Conservation (phyloP, 2,888 invertebrate species). For the Drosophila merina region DNA sequence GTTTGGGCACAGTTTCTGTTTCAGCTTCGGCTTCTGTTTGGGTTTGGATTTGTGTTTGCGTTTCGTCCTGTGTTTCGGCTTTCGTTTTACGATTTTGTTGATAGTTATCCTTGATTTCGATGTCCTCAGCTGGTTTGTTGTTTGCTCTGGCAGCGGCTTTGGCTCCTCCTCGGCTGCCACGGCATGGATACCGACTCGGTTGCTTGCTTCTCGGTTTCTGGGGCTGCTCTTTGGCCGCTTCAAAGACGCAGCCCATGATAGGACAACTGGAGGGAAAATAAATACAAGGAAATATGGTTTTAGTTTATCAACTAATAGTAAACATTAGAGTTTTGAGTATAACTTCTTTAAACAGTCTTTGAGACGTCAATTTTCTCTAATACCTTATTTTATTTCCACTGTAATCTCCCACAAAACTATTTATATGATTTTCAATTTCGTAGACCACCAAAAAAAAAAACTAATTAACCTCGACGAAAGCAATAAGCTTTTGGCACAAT, state of each 20-base stretch:
- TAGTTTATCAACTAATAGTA: not conserved
- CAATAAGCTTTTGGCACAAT: conserved; percentile 21
- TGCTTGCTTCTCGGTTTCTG: conserved; percentile 43
- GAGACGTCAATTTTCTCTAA: too few species aligned
- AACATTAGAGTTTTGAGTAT: too few species aligned
- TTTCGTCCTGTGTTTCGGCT: conserved; percentile 32
- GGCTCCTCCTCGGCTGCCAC: conserved; percentile 44
- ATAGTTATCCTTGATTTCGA: conserved; percentile 70
- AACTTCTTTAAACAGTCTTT: too few species aligned
- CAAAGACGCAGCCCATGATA: conserved; percentile 96
- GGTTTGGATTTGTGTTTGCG: conserved; percentile 1
- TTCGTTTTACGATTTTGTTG: conserved; percentile 64
- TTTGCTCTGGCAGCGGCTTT: conserved; percentile 36
- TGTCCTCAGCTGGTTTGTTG: conserved; percentile 51
- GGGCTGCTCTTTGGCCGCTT: conserved; percentile 84
- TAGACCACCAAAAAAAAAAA: conserved; percentile 3
- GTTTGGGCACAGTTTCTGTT: conserved; percentile 39
- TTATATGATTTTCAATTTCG: not conserved
- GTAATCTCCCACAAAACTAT: not conserved
- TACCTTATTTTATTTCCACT: not conserved
- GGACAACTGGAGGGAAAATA: conserved; percentile 89
- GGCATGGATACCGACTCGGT: conserved; percentile 52
- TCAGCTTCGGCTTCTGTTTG: conserved; percentile 24
- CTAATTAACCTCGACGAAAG: conserved; percentile 39
- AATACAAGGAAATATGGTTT: not conserved